Evolutionary conservation across 2,888 invertebrate genomes (phyloP), one percentile per base, ranked within the genome.

Genomic region (Torymus auratus): DNA sequence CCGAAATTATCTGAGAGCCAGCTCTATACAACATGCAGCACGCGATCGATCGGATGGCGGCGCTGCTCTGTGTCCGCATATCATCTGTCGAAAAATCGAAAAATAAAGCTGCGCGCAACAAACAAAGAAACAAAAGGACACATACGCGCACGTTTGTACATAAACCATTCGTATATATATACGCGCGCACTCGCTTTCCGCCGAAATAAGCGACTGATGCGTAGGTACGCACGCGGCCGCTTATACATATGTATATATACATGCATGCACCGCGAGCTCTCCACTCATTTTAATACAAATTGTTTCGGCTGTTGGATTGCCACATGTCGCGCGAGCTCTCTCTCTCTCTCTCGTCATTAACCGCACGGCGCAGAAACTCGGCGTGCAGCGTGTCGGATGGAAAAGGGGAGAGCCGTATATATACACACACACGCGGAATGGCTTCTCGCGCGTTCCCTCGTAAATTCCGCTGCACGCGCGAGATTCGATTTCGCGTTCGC

Each of bases 221-320:
- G 17, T 20, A 82, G 80, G 82, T 80, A 81, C 81, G 7, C 7
- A 41, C 41, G 41, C 7, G 7, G 0, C 1, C 41, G 41, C 28
- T 28, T 28, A 28, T 28, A 28, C 41, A 41, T 41, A 41, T 41
- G 41, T 41, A 41, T 41, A 11, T 15, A 69, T 55, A 23, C 11
- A 61, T n/a, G n/a, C n/a, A 12, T 53, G 62, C 17, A 7, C 41
- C 41, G 41, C 20, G 20, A 13, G 72, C 50, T 61, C 61, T 15
- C 52, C 84, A 83, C 87, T 89, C 88, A 89, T 90, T 90, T 90
- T 87, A 89, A 90, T 90, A 89, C 86, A 89, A 88, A 90, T 89
- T 87, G 89, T 88, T 88, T 85, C 82, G 85, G 85, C 83, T 82
- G 86, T 83, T 84, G 86, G 79, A 84, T 76, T 78, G 82, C 87